A percentile compares a stretch with the other conserved stretches of the same genome.
Evolutionary conservation across 2,797 vertebrate genomes (phyloP).

Genomic region (Neopelma chrysocephalum): DNA sequence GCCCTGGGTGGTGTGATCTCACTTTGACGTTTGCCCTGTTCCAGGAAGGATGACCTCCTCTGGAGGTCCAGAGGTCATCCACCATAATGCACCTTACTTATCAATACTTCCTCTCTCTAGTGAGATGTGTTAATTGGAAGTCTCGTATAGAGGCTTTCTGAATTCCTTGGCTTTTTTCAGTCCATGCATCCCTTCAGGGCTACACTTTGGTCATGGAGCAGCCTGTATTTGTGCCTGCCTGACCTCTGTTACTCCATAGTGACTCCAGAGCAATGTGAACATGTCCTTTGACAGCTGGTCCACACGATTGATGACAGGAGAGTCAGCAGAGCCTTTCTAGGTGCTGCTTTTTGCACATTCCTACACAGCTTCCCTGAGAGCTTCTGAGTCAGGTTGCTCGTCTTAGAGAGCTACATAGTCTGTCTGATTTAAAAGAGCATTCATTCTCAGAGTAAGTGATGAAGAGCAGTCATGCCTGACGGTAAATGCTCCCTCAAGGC

Average conservation of each 20-base stretch:
- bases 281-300: neutral
- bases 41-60: neutral
- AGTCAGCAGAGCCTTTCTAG: neutral
- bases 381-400: neutral
- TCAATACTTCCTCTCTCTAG: neutral
- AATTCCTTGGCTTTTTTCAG: neutral
- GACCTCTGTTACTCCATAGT: neutral
- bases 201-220: neutral
- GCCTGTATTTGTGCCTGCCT: neutral
- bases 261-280: neutral
- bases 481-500: neutral
- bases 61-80: neutral
- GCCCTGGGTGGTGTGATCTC: neutral
- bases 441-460: neutral
- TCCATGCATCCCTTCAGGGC: neutral
- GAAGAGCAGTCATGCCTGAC: neutral
- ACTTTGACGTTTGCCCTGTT: accelerated
- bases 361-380: neutral
- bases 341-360: neutral
- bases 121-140: neutral
- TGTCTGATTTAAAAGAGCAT: neutral
- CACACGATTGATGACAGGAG: neutral
- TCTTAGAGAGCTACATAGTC: neutral
- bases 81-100: neutral
- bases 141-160: neutral